These are phyloP conservation scores for Dicranocentrus wangi DNA, from an alignment of 2,888 invertebrate species.

Conservation along the genomic window DNA sequence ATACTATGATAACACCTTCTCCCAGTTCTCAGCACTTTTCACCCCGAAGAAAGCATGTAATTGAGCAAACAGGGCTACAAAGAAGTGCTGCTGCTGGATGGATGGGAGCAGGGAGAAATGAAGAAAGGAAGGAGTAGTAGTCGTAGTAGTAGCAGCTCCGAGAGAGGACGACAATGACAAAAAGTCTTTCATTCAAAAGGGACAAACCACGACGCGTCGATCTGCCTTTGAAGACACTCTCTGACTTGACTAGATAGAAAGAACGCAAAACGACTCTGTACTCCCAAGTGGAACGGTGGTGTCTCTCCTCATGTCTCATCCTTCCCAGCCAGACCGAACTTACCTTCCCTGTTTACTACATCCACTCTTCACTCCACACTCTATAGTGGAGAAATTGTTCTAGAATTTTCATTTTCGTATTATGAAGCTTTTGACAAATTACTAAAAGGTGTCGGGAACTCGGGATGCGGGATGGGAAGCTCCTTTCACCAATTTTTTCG, in stretches of 20 bases:
- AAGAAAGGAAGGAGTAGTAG: conserved; percentile 38
- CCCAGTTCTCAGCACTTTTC: conserved; percentile 48
- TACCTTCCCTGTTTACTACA: too few relatives aligned
- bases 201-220: conserved; percentile 43
- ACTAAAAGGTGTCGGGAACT: conserved; percentile 27
- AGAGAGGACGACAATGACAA: conserved; percentile 51
- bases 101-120: conserved; percentile 20
- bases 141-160: too few relatives aligned
- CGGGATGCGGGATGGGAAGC: too few relatives aligned
- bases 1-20: conserved; percentile 1
- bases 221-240: conserved; percentile 26
- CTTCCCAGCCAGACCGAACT: too few relatives aligned
- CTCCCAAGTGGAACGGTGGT: background rate
- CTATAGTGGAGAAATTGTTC: too few relatives aligned
- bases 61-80: conserved; percentile 40
- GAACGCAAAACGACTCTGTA: conserved; percentile 8
- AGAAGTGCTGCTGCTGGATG: background rate
- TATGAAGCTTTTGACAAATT: conserved; percentile 31
- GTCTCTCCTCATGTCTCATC: background rate
- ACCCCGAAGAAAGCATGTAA: conserved; percentile 47
- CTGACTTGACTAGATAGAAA: conserved; percentile 36
- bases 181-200: conserved; percentile 45
- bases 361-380: too few relatives aligned
- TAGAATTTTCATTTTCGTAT: too few relatives aligned
- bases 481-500: too few relatives aligned